Evolutionary conservation across 2,113 vertebrate species (phyloP).

Genomic region (Chrysemys picta): DNA sequence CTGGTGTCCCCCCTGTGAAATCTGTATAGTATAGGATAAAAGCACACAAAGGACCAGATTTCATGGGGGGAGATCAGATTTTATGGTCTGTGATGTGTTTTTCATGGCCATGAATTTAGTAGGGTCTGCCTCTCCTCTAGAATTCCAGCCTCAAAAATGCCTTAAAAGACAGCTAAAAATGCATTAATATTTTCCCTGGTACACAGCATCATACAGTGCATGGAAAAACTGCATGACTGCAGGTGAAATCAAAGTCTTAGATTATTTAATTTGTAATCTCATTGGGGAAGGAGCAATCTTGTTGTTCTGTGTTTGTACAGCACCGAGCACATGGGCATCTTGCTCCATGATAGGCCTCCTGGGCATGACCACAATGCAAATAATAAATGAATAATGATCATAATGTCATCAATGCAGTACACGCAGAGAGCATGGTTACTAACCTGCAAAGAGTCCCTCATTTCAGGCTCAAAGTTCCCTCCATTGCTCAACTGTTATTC

Average conservation of each 20-base stretch:
- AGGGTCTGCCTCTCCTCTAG: background rate
- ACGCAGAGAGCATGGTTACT: accelerated
- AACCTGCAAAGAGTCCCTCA: background rate
- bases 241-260: background rate
- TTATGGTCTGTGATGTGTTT: too few species aligned
- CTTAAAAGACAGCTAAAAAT: background rate
- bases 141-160: background rate
- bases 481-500: background rate
- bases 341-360: background rate
- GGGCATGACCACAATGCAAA: background rate
- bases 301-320: background rate
- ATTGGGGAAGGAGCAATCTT: background rate
- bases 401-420: background rate
- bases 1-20: too few species aligned
- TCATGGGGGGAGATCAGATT: too few species aligned
- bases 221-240: background rate
- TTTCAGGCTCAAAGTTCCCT: background rate
- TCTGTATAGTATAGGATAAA: too few species aligned
- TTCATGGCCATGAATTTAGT: too few species aligned
- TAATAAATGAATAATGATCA: background rate
- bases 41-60: too few species aligned
- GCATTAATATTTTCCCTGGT: background rate
- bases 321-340: background rate
- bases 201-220: background rate
- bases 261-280: background rate